Conservation (phyloP, 2,113 vertebrate genomes). For the Trochalopteron elliotii region DNA sequence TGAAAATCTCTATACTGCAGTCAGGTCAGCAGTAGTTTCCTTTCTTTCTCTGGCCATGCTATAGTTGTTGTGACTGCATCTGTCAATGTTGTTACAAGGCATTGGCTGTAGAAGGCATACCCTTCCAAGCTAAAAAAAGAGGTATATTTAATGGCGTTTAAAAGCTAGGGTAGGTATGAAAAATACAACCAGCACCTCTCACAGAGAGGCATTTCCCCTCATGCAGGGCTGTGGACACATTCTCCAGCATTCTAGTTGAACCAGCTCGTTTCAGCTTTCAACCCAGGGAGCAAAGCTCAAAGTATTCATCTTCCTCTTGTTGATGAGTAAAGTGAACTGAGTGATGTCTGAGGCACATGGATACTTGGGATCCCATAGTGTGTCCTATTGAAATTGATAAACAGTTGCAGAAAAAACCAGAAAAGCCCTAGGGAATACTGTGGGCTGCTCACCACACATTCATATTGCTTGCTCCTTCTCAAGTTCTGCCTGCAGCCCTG, state of each 20-base stretch:
- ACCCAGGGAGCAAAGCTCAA: neutral
- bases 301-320: neutral
- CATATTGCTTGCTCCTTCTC: neutral
- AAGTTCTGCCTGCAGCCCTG: neutral
- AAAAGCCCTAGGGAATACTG: neutral
- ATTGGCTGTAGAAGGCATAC: neutral
- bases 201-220: neutral
- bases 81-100: neutral
- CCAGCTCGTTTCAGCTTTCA: neutral
- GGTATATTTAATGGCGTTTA: neutral
- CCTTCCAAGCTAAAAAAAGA: neutral
- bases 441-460: neutral
- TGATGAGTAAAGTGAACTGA: neutral
- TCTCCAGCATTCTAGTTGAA: neutral
- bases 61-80: neutral
- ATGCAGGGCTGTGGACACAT: neutral
- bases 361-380: neutral
- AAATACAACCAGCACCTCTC: neutral
- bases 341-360: accelerated
- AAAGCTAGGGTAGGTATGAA: neutral
- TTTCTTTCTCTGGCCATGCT: neutral
- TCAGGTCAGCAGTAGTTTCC: neutral
- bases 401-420: neutral
- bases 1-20: neutral
- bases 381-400: neutral